Evolutionary conservation across 1,140 invertebrate species (phyloP), one percentile per base, ranked within the genome.

Genomic region (Pachyrhynchus sulphureomaculatus): DNA sequence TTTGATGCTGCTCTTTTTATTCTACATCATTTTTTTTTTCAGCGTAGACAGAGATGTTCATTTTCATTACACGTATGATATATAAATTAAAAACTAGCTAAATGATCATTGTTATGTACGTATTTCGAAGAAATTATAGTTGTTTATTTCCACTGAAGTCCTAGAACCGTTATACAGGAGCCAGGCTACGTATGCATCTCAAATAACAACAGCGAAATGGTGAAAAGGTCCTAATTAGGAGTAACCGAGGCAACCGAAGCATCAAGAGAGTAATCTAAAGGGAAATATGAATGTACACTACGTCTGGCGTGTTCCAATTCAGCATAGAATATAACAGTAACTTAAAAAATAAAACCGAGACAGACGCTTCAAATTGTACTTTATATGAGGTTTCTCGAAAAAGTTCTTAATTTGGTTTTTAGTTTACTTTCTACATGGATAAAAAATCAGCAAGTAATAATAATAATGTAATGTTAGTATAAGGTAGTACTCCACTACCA

Each of bases 201-300:
- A 55, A 53, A 59, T 66, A 66, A 66, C 65, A 60, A 65, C 56
- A 53, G 45, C 29, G 49, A 42, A 58, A 58, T 58, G 55, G 55
- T 58, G 55, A 58, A 66, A 66, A 65, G 64, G 41, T 64, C 53
- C 65, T 56, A 66, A 66, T 66, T 66, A 66, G 61, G 47, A 66
- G 65, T 66, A 59, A 64, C 65, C 65, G 33, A 59, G 61, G 61
- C 61, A 66, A 66, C 65, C 61, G 39, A 57, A 59, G 13, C 57
- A 32, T 41, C 36, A 23, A n/a, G 62, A 44, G 49, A 53, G 51
- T 63, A 49, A 57, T 53, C 55, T 48, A 54, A 65, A 65, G 64
- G 64, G 64, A 61, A 62, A 52, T 60, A 47, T 56, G 47, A 20
- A 37, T 23, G 41, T 32, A 21, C 13, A 52, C 34, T 36, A 37